Conservation (phyloP, 2,113 vertebrate species). For the Pitta sordida region DNA sequence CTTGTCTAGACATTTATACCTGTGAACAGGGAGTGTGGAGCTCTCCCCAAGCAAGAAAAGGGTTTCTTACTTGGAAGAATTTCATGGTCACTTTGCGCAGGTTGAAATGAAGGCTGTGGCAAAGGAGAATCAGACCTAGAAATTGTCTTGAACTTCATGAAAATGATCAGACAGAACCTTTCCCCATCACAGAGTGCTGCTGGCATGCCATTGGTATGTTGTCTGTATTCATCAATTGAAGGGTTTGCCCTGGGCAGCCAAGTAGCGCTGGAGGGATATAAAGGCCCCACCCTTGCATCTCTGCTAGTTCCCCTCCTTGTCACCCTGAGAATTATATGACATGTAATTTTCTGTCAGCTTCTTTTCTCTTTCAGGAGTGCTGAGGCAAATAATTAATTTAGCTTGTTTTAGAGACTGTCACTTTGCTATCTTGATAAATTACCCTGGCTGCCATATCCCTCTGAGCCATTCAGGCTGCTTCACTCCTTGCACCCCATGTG, state of each 20-base stretch:
- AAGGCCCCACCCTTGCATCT: neutral
- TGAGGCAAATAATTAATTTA: conserved; percentile 59
- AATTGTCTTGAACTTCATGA: neutral
- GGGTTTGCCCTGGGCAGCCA: neutral
- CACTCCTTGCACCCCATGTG: neutral
- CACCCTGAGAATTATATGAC: conserved; percentile 9
- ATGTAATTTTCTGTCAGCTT: conserved; percentile 52
- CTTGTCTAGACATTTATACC: neutral
- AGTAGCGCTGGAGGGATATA: neutral
- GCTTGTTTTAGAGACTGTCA: conserved; percentile 34
- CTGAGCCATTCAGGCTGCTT: neutral
- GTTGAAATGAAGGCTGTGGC: neutral
- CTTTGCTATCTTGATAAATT: conserved; percentile 30
- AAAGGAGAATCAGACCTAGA: neutral
- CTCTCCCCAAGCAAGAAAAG: neutral
- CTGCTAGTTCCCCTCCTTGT: conserved; percentile 10
- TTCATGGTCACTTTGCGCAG: neutral
- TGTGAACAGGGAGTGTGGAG: neutral
- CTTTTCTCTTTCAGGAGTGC: neutral
- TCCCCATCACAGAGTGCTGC: neutral
- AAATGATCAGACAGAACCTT: neutral
- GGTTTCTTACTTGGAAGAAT: neutral
- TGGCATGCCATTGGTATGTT: neutral
- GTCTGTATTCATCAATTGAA: neutral
- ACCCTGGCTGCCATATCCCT: neutral